These are phyloP conservation scores for Manis pentadactyla DNA, from an alignment of 2,797 vertebrate genomes.

Conservation along the genomic window DNA sequence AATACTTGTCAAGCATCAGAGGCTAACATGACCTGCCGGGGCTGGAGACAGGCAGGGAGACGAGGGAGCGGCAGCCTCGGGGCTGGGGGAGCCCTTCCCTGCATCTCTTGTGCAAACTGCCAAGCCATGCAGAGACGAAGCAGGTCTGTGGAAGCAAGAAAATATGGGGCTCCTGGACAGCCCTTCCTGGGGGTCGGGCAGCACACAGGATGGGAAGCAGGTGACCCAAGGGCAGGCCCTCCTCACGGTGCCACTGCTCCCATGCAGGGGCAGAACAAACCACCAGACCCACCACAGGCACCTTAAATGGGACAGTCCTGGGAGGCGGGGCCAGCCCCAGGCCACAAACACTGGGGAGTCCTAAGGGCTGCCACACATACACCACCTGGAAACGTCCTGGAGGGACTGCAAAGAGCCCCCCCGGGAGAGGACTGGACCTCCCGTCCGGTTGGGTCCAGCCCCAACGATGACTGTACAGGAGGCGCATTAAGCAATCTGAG, in stretches of 20 bases:
- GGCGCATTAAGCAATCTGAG: rapidly evolving
- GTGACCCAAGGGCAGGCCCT: neutral
- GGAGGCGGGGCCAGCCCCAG: rapidly evolving
- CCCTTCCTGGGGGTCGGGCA: neutral
- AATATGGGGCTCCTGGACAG: rapidly evolving
- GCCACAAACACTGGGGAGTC: rapidly evolving
- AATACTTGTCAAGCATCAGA: rapidly evolving
- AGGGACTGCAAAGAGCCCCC: rapidly evolving
- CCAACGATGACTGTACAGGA: neutral
- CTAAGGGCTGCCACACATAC: rapidly evolving
- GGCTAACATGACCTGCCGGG: rapidly evolving
- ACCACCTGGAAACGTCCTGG: rapidly evolving
- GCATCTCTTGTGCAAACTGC: neutral
- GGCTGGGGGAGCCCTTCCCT: neutral
- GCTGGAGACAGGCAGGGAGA: rapidly evolving
- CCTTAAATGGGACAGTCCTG: neutral
- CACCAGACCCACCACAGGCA: neutral
- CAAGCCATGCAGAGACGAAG: neutral
- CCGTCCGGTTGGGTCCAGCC: rapidly evolving
- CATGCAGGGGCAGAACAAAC: too few relatives aligned
- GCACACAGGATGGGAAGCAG: neutral
- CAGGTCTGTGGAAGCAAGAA: rapidly evolving
- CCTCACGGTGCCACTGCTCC: neutral
- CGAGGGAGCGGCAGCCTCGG: neutral
- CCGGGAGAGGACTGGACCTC: rapidly evolving